These are phyloP conservation scores for Tonatia bakeri DNA, from an alignment of 2,113 vertebrate species.

Conservation along the genomic window DNA sequence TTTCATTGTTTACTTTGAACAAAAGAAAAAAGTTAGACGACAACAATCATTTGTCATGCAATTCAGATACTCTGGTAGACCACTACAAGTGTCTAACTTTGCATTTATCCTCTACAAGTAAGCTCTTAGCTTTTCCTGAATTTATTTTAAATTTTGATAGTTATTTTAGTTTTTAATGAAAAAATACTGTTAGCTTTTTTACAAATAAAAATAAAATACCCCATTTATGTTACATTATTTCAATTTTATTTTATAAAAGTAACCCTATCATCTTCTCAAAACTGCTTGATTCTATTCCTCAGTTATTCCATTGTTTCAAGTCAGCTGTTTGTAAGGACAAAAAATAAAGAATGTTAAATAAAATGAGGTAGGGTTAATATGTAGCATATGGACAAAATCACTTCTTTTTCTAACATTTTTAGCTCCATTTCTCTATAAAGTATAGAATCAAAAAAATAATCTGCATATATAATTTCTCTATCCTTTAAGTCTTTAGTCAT, in stretches of 20 bases:
- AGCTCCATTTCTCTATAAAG: not conserved
- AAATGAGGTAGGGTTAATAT: not conserved
- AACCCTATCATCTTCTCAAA: not conserved
- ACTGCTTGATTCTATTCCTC: not conserved
- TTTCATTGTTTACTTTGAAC: slow-evolving; percentile 12
- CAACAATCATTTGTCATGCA: not conserved
- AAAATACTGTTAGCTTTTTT: not conserved
- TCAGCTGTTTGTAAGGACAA: not conserved
- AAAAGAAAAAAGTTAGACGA: not conserved
- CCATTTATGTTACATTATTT: not conserved
- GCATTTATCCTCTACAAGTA: not conserved
- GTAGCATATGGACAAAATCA: not conserved
- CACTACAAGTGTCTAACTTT: not conserved
- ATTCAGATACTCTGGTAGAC: not conserved
- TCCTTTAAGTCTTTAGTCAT: not conserved
- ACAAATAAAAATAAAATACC: not conserved
- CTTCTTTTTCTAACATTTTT: not conserved
- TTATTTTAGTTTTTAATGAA: not conserved
- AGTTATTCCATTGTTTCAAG: not conserved
- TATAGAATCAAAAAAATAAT: not conserved
- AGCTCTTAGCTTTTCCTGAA: not conserved
- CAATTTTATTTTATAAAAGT: not conserved
- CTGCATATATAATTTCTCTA: not conserved
- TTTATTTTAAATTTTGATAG: slow-evolving; percentile 19
- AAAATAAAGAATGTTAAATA: not conserved